phyloP scores from a whole-genome alignment of 2,888 invertebrate species.

The Salpingus planirostris region DNA sequence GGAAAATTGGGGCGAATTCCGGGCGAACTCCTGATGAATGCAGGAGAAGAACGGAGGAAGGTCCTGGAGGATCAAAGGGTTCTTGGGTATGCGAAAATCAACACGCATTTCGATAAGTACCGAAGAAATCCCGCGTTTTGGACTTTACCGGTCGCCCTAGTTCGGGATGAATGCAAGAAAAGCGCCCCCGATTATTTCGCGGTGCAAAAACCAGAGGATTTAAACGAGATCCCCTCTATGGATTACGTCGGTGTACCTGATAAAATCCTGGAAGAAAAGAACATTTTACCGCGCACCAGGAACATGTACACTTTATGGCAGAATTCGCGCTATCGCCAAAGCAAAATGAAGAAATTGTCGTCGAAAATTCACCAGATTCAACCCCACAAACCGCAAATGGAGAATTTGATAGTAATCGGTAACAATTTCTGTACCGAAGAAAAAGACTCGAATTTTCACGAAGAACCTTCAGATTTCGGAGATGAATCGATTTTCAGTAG shows the following conservation, averaged over 20 bases:
- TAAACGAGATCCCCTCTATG: constrained; percentile 27
- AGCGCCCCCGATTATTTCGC: constrained; percentile 24
- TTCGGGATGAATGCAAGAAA: background rate
- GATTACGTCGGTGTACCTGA: constrained; percentile 28
- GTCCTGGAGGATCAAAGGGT: constrained; percentile 28
- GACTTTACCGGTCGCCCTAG: constrained; percentile 22
- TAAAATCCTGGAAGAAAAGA: constrained; percentile 27
- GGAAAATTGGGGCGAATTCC: constrained; percentile 19
- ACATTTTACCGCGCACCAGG: constrained; percentile 19
- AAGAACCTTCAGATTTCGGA: background rate
- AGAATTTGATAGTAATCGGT: background rate
- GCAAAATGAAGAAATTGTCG: background rate
- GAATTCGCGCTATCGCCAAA: background rate
- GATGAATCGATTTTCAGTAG: too few relatives aligned
- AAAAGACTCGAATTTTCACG: background rate
- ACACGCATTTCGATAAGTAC: constrained; percentile 28
- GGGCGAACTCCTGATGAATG: constrained; percentile 29
- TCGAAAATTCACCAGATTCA: background rate
- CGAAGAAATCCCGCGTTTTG: constrained; percentile 37
- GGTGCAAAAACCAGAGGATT: constrained; percentile 23
- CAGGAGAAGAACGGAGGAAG: constrained; percentile 23
- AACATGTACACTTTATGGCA: background rate
- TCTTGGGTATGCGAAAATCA: constrained; percentile 29
- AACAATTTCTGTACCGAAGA: background rate
- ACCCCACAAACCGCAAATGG: background rate